A percentile compares a stretch with the other conserved stretches of the same genome.
phyloP scores from a whole-genome alignment of 2,113 vertebrate genomes.

The Lamprotornis superbus region DNA sequence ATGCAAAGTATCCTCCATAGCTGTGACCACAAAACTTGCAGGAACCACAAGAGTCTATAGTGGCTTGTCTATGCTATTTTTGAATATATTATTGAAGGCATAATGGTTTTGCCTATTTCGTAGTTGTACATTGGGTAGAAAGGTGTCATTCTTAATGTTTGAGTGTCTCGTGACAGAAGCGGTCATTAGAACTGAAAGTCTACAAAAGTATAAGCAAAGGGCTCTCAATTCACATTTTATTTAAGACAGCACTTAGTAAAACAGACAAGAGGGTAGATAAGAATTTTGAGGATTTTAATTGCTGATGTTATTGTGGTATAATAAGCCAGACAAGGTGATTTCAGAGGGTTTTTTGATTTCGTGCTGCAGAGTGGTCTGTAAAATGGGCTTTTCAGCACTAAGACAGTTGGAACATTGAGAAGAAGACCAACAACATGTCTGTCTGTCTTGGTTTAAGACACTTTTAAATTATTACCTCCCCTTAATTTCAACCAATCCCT shows the following conservation, averaged over 20 bases:
- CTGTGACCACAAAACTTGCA: neutral
- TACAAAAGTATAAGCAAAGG: neutral
- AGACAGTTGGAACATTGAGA: neutral
- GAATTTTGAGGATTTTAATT: neutral
- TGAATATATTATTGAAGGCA: neutral
- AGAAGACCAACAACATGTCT: fast-evolving
- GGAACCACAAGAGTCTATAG: neutral
- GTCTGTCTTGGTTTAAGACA: neutral
- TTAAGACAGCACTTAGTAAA: neutral
- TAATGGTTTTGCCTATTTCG: neutral
- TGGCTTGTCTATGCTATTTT: neutral
- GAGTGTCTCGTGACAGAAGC: neutral
- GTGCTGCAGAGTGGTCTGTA: neutral
- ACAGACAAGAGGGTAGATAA: neutral
- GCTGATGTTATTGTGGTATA: neutral
- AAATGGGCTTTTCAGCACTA: neutral
- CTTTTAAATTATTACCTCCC: neutral
- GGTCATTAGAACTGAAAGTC: neutral
- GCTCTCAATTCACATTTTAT: neutral
- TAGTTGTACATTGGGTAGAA: neutral
- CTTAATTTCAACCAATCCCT: neutral
- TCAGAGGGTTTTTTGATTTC: neutral
- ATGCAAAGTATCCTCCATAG: neutral
- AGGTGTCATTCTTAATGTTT: neutral
- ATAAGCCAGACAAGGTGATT: neutral